phyloP scores from a whole-genome alignment of 2,888 invertebrate species.

The Muschampia staudingeri region DNA sequence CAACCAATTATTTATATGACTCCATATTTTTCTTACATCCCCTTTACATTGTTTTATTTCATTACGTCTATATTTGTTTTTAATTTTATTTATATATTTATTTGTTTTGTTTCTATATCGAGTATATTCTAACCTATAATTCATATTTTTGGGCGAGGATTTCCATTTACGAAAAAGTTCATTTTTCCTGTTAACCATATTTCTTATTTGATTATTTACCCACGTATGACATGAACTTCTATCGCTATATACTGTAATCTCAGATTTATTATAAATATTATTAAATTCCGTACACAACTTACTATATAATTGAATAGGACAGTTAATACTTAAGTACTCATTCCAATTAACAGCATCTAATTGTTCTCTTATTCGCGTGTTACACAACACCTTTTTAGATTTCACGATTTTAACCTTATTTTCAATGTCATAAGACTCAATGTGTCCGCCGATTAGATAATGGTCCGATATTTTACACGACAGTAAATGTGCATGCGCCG shows the following conservation, averaged over 20 bases:
- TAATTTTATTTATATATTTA: slow-evolving; percentile 24
- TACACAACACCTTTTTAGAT: not conserved
- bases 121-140: slow-evolving; percentile 23
- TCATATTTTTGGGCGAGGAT: slow-evolving; percentile 20
- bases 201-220: not conserved
- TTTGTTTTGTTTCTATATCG: slow-evolving; percentile 26
- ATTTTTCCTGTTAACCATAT: slow-evolving; percentile 22
- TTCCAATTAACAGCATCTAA: not conserved
- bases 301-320: slow-evolving; percentile 6
- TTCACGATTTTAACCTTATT: not conserved
- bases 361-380: slow-evolving; percentile 11
- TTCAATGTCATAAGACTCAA: too few relatives aligned
- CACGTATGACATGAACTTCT: not conserved
- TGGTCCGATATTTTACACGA: slow-evolving; percentile 43
- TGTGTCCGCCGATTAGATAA: slow-evolving; percentile 6
- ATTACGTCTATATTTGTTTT: slow-evolving; percentile 6
- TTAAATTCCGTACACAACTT: not conserved
- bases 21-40: slow-evolving; percentile 12
- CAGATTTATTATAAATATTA: not conserved
- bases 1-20: slow-evolving; percentile 10
- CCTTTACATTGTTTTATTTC: slow-evolving; percentile 17
- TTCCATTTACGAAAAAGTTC: slow-evolving; percentile 30
- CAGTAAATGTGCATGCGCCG: slow-evolving; percentile 25
- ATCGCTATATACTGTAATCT: not conserved
- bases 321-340: not conserved